Evolutionary conservation across 2,113 vertebrate species (phyloP).

Genomic region (Misgurnus anguillicaudatus): DNA sequence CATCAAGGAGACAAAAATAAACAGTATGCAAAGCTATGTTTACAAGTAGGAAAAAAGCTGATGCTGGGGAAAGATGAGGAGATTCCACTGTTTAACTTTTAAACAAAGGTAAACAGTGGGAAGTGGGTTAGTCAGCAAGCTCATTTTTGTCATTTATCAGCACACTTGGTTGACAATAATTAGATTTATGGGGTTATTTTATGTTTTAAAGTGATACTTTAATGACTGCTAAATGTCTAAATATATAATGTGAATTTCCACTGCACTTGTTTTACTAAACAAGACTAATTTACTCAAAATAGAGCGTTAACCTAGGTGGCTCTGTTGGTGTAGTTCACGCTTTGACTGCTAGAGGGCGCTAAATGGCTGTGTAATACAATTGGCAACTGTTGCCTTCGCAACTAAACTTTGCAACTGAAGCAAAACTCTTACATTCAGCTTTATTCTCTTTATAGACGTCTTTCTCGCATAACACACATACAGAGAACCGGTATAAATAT

Average conservation of each 20-base stretch:
- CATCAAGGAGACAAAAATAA: no score
- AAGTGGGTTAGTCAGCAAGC: no score
- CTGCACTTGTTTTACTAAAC: not conserved
- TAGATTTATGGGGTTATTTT: not conserved
- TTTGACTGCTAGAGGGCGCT: constrained; percentile 73
- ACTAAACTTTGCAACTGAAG: not conserved
- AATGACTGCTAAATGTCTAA: not conserved
- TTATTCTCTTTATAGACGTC: not conserved
- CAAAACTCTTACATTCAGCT: not conserved
- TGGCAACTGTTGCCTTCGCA: not conserved
- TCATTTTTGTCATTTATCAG: not conserved
- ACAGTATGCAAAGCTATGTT: no score
- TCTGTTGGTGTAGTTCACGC: constrained; percentile 47
- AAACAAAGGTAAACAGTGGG: no score
- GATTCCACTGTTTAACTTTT: no score
- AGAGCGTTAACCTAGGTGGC: not conserved
- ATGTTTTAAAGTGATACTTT: no score
- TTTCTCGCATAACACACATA: not conserved
- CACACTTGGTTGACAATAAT: not conserved
- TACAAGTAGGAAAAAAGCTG: no score
- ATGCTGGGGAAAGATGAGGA: no score
- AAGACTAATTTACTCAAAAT: not conserved
- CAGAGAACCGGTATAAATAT: not conserved
- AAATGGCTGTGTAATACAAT: constrained; percentile 34
- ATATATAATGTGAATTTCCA: not conserved